These are phyloP conservation scores for Pempheris klunzingeri DNA, from an alignment of 2,797 vertebrate genomes.

Conservation along the genomic window DNA sequence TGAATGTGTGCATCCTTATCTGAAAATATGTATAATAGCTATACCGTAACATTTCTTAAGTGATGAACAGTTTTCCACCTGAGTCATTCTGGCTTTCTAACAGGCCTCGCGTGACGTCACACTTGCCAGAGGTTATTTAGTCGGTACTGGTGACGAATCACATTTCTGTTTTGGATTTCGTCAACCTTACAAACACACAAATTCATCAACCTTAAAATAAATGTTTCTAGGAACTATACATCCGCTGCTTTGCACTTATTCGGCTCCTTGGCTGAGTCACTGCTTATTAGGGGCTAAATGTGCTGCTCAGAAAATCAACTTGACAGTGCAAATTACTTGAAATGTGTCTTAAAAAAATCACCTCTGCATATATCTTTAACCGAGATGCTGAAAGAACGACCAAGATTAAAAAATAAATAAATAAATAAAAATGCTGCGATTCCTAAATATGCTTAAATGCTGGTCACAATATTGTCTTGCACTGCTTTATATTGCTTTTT, in stretches of 20 bases:
- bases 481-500: neutral
- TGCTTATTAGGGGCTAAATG: conserved; percentile 4
- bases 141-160: neutral
- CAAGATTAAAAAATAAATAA: conserved; percentile 21
- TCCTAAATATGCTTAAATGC: conserved; percentile 26
- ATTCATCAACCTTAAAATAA: conserved; percentile 26
- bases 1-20: neutral
- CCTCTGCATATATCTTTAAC: conserved; percentile 17
- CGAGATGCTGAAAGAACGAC: conserved; percentile 15
- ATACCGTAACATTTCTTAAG: neutral
- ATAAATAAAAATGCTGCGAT: too few species aligned
- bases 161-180: conserved; percentile 3
- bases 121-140: neutral
- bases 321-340: conserved; percentile 35
- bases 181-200: neutral
- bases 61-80: neutral
- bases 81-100: neutral
- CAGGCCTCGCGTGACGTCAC: neutral
- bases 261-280: conserved; percentile 2
- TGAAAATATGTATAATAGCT: neutral
- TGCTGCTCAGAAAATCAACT: conserved; percentile 23
- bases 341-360: conserved; percentile 21
- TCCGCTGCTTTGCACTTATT: conserved; percentile 14
- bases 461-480: neutral
- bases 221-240: conserved; percentile 9